Base-by-base conservation (phyloP, 2,113 vertebrate species). In the Brachirus orientalis region DNA sequence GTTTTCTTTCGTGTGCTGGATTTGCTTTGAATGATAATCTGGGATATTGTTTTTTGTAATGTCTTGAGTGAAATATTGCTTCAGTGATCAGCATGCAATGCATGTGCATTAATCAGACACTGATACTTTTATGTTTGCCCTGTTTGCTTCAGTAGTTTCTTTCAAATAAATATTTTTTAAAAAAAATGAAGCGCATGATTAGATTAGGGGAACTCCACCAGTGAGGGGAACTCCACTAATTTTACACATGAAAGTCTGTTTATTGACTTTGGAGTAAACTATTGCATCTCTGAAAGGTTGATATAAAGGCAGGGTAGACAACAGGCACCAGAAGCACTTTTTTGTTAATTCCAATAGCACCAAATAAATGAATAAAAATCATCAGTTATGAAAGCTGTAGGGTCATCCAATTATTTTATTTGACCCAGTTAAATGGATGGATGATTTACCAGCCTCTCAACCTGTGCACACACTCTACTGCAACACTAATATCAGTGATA, bases 31-130 rank as follows among this genome's bases (percentile, higher is more conserved):
- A 38, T 38, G 37, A 8, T 38, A 6, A 38, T 38, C 37, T 11
- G 37, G 4, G 37, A 38, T 38, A 11, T 57, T 48, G 53, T 28
- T 28, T 28, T 28, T 28, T 28, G 28, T 28, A 28, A 28, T 28
- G 28, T 28, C 28, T 3, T 28, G 28, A 28, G n/a, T 33, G 38
- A 69, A 50, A 59, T 17, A 45, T 37, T 50, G 60, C 11, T 60
- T 33, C 14, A 10, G 36, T 44, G 22, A 37, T 11, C 17, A 14
- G 20, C 12, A 36, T 16, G 9, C 10, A 46, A 9, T 14, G 16
- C 13, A 9, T 3, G 33, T 17, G 33, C 14, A n/a, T 55, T 12
- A 17, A 1, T 22, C 47, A 17, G 11, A 37, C 4, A 18, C n/a
- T 35, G 35, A 11, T 3, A 55, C 16, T 6, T 1, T 10, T 9